Evolutionary conservation across 2,888 invertebrate species (phyloP).

Genomic region (Orgyia antiqua): DNA sequence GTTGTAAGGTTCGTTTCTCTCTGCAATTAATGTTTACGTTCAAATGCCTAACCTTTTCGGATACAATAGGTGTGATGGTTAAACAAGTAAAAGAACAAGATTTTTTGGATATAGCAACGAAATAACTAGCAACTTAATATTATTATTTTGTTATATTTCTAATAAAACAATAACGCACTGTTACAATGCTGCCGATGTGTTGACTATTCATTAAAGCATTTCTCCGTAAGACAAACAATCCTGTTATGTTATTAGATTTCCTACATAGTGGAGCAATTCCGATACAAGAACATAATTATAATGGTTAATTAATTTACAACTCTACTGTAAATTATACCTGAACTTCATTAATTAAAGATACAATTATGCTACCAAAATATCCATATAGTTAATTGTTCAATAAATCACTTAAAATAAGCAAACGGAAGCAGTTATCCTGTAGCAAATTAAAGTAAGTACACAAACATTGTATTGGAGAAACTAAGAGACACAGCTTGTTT

Average conservation of each 20-base stretch:
- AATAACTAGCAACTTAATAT: too few species aligned
- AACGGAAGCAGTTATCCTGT: slow-evolving; percentile 25
- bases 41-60: too few species aligned
- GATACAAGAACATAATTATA: slow-evolving; percentile 40
- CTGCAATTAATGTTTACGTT: too few species aligned
- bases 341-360: slow-evolving; percentile 35
- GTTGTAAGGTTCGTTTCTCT: too few species aligned
- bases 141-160: too few species aligned
- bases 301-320: slow-evolving; percentile 40
- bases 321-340: slow-evolving; percentile 24
- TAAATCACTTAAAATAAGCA: slow-evolving; percentile 43
- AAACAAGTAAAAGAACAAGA: too few species aligned
- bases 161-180: slow-evolving; percentile 6
- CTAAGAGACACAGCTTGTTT: slow-evolving; percentile 71
- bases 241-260: slow-evolving; percentile 63
- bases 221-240: slow-evolving; percentile 62
- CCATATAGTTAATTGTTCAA: slow-evolving; percentile 27
- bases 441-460: slow-evolving; percentile 42
- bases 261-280: slow-evolving; percentile 47
- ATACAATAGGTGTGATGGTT: too few species aligned
- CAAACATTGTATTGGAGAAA: slow-evolving; percentile 45
- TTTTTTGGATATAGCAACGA: too few species aligned
- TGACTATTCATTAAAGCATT: slow-evolving; percentile 73
- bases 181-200: slow-evolving; percentile 49
- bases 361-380: slow-evolving; percentile 29